Evolutionary conservation across 2,797 vertebrate species (phyloP).

Genomic region (Syngnathus rostellatus): DNA sequence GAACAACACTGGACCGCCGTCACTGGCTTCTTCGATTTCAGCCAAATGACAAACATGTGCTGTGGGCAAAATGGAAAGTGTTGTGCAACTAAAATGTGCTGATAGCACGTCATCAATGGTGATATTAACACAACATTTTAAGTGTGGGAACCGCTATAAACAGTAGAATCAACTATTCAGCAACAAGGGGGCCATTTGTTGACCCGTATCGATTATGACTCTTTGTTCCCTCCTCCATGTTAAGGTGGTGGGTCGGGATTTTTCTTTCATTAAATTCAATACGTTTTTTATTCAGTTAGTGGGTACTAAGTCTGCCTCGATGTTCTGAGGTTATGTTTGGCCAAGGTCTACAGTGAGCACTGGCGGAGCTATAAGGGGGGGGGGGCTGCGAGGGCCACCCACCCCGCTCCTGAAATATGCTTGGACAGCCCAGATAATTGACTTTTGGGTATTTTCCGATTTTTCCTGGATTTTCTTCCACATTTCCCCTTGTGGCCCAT

Average conservation of each 20-base stretch:
- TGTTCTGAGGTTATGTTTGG: not conserved
- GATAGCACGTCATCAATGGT: not conserved
- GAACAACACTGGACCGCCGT: not conserved
- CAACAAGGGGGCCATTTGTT: not conserved
- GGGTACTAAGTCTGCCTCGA: not conserved
- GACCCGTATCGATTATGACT: not conserved
- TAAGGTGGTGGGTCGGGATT: not conserved
- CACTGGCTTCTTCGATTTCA: not conserved
- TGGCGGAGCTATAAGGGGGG: no score
- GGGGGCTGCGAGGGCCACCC: no score
- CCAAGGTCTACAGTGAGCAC: no score
- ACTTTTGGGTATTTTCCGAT: no score
- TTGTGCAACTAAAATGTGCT: not conserved
- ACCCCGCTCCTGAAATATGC: no score
- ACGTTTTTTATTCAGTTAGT: not conserved
- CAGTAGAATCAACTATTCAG: not conserved
- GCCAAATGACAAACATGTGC: slow-evolving; percentile 8
- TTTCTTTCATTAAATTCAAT: not conserved
- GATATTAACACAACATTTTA: not conserved
- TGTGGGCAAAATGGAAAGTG: not conserved
- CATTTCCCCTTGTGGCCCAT: no score
- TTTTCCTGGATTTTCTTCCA: no score
- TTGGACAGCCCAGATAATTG: no score
- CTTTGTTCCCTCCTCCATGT: not conserved
- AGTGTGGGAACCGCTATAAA: not conserved